Evolutionary conservation across 92 coral and sea anemone genomes (phyloP).

Genomic region (Phenganax subtilis): DNA sequence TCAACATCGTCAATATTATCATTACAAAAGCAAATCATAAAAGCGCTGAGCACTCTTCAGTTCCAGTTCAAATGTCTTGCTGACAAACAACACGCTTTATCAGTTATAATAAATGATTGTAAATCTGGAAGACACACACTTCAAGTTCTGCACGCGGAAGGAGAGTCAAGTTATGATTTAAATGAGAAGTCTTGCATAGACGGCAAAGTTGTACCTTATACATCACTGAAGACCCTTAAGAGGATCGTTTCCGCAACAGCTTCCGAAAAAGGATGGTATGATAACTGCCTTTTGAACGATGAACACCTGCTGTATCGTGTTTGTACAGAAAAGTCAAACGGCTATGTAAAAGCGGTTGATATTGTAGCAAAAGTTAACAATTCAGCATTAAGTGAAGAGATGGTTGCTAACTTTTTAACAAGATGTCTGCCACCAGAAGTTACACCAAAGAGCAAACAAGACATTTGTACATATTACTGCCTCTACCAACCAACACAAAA

Average conservation of each 20-base stretch:
- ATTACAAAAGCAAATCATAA: not conserved
- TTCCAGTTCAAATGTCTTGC: slow-evolving; percentile 5
- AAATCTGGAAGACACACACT: slow-evolving; percentile 8
- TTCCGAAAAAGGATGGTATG: slow-evolving; percentile 18
- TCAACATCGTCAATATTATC: not conserved
- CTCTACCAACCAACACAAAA: slow-evolving; percentile 7
- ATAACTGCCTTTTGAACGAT: slow-evolving; percentile 22
- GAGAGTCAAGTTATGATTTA: not conserved
- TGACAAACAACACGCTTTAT: slow-evolving; percentile 25
- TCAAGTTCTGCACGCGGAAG: not conserved
- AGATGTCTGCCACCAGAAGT: slow-evolving; percentile 23
- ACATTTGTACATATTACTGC: slow-evolving; percentile 16
- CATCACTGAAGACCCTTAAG: not conserved
- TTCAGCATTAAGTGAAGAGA: not conserved
- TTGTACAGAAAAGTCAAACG: slow-evolving; percentile 25
- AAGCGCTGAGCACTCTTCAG: slow-evolving; percentile 2
- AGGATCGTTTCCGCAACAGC: not conserved
- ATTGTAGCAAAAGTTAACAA: slow-evolving; percentile 17
- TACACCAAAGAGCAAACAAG: slow-evolving; percentile 17
- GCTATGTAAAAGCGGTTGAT: slow-evolving; percentile 14
- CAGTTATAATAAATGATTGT: slow-evolving; percentile 10
- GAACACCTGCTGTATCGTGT: slow-evolving; percentile 19
- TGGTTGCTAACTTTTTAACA: slow-evolving; percentile 33
- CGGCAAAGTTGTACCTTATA: slow-evolving; percentile 6
- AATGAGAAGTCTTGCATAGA: slow-evolving; percentile 11